Evolutionary conservation across 2,888 invertebrate genomes (phyloP), one percentile per base, ranked within the genome.

Genomic region (Chrysotoxum bicinctum): DNA sequence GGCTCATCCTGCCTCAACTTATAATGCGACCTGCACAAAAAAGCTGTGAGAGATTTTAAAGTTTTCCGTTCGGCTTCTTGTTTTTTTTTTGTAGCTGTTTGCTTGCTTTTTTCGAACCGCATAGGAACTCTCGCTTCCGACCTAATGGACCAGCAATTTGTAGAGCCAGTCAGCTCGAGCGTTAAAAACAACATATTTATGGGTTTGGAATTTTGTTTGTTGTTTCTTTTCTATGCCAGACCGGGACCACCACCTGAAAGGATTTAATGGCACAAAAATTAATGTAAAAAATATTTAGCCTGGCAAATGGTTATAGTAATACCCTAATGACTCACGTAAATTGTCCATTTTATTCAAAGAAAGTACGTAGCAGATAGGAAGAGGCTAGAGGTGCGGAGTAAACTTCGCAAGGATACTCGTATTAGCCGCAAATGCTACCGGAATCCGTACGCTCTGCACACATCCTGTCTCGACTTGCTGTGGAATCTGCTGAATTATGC

Each of bases 101-200:
- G n/a, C 19, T 16, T 16, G 19, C 5, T 54, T 35, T 45, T 66
- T 56, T 35, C 14, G 19, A 45, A 75, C 69, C 68, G 48, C 66
- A 66, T 54, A 75, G 26, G 62, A 62, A 26, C 8, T 14, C 43
- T 43, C 43, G n/a, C 52, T 54, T 52, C 45, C 80, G 58, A 79
- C 66, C 84, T 85, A 93, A 92, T 88, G 89, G 88, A 69, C 69
- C 73, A 64, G 68, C 85, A 82, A 86, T 86, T 82, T 81, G 82
- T 74, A 77, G 50, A 32, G 12, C 62, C 16, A 40, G 60, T 16
- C 40, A 60, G 21, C 16, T 12, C 21, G 21, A 81, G 68, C 80
- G 43, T 30, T 86, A 74, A 81, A 86, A 82, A 81, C 81, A 82
- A 77, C 69, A 74, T 82, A 82, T 80, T 81, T 77, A 81, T 74